Conservation (phyloP, 2,888 invertebrate genomes). For the Rutpela maculata region DNA sequence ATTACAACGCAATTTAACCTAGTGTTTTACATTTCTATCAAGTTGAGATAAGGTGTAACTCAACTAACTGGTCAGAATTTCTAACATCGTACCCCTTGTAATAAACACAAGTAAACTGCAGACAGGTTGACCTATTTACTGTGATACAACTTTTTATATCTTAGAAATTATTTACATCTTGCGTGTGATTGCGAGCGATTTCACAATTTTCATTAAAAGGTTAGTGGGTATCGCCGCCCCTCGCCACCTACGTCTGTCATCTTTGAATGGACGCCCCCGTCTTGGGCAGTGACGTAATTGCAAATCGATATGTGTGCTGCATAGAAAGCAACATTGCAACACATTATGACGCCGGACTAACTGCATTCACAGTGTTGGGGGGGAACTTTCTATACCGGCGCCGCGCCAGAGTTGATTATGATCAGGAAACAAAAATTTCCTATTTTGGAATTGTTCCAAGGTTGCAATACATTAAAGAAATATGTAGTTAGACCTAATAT, state of each 20-base stretch:
- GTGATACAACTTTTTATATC: too few relatives aligned
- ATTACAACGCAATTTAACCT: too few relatives aligned
- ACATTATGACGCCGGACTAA: neutral
- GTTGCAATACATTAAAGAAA: neutral
- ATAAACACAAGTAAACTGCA: too few relatives aligned
- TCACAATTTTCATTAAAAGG: neutral
- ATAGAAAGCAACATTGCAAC: slow-evolving; percentile 26
- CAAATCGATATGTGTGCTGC: slow-evolving; percentile 27
- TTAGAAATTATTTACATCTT: too few relatives aligned
- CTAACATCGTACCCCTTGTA: too few relatives aligned
- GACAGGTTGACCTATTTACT: too few relatives aligned
- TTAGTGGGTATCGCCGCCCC: neutral
- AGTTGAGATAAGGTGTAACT: too few relatives aligned
- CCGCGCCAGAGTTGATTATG: neutral
- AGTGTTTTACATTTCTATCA: too few relatives aligned
- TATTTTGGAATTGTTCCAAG: neutral
- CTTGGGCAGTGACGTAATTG: slow-evolving; percentile 19
- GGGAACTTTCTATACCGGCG: neutral
- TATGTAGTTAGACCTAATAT: too few relatives aligned
- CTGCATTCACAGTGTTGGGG: neutral
- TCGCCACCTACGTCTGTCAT: neutral
- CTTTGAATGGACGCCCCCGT: slow-evolving; percentile 15
- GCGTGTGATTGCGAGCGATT: neutral
- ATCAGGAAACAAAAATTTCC: neutral
- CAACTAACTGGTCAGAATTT: too few relatives aligned